Conservation (phyloP, 2,888 invertebrate genomes). For the Volucella inflata region DNA sequence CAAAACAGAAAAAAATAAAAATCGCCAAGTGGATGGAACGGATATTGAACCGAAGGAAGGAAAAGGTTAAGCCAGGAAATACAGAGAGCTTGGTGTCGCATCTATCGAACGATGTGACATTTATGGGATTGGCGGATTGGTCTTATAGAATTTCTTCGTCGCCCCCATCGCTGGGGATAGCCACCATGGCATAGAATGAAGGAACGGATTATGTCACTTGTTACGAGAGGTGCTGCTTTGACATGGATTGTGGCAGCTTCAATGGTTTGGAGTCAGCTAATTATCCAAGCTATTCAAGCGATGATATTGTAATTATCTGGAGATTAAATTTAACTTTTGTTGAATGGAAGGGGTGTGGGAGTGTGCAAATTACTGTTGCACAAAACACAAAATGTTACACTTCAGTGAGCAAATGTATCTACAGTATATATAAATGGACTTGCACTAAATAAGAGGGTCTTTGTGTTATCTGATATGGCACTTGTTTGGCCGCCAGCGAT, state of each 20-base stretch:
- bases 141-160: slow-evolving; percentile 63
- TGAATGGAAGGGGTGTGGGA: slow-evolving; percentile 17
- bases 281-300: slow-evolving; percentile 62
- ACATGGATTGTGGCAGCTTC: background rate
- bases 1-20: slow-evolving; percentile 35
- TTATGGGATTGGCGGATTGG: slow-evolving; percentile 69
- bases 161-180: background rate
- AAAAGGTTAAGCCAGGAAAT: slow-evolving; percentile 61
- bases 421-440: background rate
- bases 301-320: slow-evolving; percentile 68
- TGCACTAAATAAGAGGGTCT: slow-evolving; percentile 22
- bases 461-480: slow-evolving; percentile 44
- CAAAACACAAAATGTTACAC: slow-evolving; percentile 45
- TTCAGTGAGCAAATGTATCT: slow-evolving; percentile 39
- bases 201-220: slow-evolving; percentile 54
- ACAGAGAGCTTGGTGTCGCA: slow-evolving; percentile 57
- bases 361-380: slow-evolving; percentile 42
- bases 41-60: slow-evolving; percentile 18
- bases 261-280: slow-evolving; percentile 40
- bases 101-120: slow-evolving; percentile 69
- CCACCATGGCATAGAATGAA: slow-evolving; percentile 18
- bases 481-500: slow-evolving; percentile 31
- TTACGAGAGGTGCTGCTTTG: background rate
- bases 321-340: slow-evolving; percentile 60
- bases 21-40: slow-evolving; percentile 56